Evolutionary conservation across 2,888 invertebrate genomes (phyloP), one percentile per base, ranked within the genome.

Genomic region (Drepana falcataria): DNA sequence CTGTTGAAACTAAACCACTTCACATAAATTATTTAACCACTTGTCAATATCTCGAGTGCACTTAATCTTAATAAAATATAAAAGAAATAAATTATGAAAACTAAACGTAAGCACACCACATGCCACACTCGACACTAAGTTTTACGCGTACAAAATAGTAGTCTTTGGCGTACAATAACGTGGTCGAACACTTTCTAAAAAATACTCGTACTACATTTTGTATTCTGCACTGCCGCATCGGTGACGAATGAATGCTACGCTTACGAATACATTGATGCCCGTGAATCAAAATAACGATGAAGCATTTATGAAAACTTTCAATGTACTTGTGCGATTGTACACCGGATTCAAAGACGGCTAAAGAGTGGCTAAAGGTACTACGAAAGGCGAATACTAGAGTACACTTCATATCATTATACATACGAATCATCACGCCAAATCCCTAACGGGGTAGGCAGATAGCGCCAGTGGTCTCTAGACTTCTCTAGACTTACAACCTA

Each of bases 141-240:
- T 2, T 33, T 53, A 3, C 44, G 9, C 44, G 44, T 37, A 35
- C 44, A 33, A 44, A 35, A 35, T 41, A 21, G 21, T 21, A 21
- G 21, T 21, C 21, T 21, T 21, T 21, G 21, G 34, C 6, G 47
- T 34, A 47, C 35, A 52, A 37, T 52, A 52, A 51, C 55, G 51
- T 52, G 53, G 48, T 53, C 48, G 49, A 37, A 48, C 34, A 56
- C 56, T 53, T 56, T 56, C 53, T 52, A 51, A 55, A 47, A 48
- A 48, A 41, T 41, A 49, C 7, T 48, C 53, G 6, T 48, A 33
- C 21, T 21, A 21, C 21, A 21, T 21, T 21, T 47, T 59, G 54
- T 9, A 54, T 54, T n/a, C 40, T 37, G 40, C 5, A 21, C 40
- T 6, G 6, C 34, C 40, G 34, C 2, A 9, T 7, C 34, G 51